phyloP scores from a whole-genome alignment of 2,113 vertebrate species.

The Tragelaphus strepsiceros region DNA sequence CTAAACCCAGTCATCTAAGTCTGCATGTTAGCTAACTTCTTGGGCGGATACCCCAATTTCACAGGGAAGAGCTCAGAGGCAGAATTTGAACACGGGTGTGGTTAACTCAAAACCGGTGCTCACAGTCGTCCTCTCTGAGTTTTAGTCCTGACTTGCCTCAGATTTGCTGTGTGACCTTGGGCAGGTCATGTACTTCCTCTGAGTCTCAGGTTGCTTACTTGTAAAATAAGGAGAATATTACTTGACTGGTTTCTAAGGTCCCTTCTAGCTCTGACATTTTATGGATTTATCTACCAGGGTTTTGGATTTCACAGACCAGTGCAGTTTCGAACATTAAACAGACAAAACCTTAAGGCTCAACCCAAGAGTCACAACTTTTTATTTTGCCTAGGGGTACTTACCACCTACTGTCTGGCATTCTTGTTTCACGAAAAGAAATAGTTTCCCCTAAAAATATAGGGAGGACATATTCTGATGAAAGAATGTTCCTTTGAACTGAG shows the following conservation, averaged over 20 bases:
- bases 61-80: neutral
- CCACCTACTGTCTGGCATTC: neutral
- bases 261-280: neutral
- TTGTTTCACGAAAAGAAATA: neutral
- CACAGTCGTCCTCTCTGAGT: neutral
- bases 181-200: neutral
- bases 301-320: neutral
- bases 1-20: neutral
- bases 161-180: neutral
- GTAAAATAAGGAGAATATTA: neutral
- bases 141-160: neutral
- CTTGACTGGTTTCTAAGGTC: neutral
- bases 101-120: neutral
- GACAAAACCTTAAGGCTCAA: neutral
- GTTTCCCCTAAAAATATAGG: neutral
- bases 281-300: neutral
- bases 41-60: neutral
- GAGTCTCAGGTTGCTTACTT: neutral
- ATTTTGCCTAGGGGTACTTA: neutral
- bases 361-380: neutral
- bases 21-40: neutral
- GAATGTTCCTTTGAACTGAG: neutral
- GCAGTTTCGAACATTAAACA: neutral
- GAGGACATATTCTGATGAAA: neutral
- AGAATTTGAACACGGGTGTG: neutral